Conservation (phyloP, 2,113 vertebrate species). For the Gadus macrocephalus region DNA sequence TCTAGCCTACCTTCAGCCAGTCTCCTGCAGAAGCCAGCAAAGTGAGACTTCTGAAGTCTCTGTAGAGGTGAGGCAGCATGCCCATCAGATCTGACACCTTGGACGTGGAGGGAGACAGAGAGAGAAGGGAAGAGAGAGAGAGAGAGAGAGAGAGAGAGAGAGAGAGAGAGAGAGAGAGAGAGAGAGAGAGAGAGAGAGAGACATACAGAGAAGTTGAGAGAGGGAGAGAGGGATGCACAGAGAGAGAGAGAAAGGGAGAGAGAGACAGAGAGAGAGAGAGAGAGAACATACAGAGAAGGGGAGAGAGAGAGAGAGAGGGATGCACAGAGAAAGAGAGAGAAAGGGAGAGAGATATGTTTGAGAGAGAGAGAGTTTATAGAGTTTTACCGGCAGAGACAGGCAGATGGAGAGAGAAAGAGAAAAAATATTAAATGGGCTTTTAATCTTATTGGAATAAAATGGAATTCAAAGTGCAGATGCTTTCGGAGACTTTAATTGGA, state of each 20-base stretch:
- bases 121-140: neutral
- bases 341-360: no score
- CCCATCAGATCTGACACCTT: constrained; percentile 83
- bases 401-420: no score
- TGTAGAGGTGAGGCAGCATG: constrained; percentile 85
- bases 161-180: neutral
- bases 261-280: neutral
- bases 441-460: no score
- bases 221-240: neutral
- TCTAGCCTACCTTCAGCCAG: constrained; percentile 78
- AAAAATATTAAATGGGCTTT: no score
- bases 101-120: neutral
- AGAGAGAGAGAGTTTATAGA: no score
- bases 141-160: no score
- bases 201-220: neutral
- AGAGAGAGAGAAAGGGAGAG: neutral
- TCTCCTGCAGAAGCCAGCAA: constrained; percentile 86
- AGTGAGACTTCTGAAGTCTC: constrained; percentile 85
- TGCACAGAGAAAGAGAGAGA: no score
- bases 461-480: no score
- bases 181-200: neutral
- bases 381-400: no score
- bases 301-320: no score
- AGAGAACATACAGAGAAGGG: no score
- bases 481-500: no score